Conservation (phyloP, 2,113 vertebrate species). For the Corydoras sp. region DNA sequence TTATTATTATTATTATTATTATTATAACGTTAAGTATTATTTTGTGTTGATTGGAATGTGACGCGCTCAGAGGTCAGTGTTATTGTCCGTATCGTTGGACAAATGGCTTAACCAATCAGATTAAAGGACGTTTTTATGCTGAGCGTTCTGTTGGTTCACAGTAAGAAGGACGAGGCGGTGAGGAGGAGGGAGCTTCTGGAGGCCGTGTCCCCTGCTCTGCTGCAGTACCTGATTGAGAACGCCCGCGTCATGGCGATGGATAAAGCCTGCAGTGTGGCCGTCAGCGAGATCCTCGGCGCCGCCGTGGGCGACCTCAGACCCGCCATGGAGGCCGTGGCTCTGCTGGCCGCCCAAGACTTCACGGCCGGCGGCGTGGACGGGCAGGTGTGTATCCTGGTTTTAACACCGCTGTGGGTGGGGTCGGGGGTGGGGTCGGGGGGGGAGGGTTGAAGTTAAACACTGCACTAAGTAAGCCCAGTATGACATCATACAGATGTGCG, state of each 20-base stretch:
- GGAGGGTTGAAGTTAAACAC: no score
- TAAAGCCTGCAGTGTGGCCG: conserved; percentile 75
- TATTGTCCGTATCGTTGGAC: no score
- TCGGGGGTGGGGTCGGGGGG: no score
- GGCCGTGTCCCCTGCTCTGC: conserved; percentile 74
- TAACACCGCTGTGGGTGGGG: background rate
- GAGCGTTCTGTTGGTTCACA: conserved; percentile 42
- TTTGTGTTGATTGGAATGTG: no score
- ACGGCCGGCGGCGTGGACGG: conserved; percentile 74
- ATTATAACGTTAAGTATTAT: background rate
- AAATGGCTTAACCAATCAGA: no score
- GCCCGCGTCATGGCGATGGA: conserved; percentile 71
- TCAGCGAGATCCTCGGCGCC: conserved; percentile 75
- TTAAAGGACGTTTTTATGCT: no score
- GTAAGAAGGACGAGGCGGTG: conserved; percentile 79
- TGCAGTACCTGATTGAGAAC: conserved; percentile 74
- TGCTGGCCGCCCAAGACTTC: conserved; percentile 73
- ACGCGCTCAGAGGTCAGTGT: no score
- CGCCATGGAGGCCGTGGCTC: conserved; percentile 77
- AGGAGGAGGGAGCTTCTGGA: conserved; percentile 81
- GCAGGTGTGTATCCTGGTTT: conserved; percentile 59
- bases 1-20: no score
- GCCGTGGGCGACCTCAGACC: conserved; percentile 77
- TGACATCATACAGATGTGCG: background rate
- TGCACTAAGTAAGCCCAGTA: no score